Percentiles rank a stretch among this genome's conserved stretches.
phyloP scores from a whole-genome alignment of 1,140 invertebrate genomes.

The Telenomus remus region DNA sequence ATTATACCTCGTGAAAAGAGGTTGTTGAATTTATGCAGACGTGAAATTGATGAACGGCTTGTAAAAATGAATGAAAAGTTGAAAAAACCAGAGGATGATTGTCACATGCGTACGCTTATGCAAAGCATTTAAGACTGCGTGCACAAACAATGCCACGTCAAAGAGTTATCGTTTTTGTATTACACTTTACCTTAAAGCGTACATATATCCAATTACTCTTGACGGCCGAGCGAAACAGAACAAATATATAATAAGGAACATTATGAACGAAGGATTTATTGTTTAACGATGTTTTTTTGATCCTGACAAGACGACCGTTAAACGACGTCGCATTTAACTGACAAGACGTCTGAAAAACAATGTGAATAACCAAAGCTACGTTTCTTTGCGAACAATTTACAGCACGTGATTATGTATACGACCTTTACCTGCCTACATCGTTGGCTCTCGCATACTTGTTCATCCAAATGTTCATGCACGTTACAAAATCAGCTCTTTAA shows the following conservation, averaged over 20 bases:
- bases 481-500: constrained; percentile 45
- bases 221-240: constrained; percentile 38
- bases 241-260: constrained; percentile 49
- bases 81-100: constrained; percentile 15
- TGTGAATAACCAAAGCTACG: constrained; percentile 39
- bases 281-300: constrained; percentile 45
- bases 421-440: constrained; percentile 48
- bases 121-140: constrained; percentile 30
- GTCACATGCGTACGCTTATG: constrained; percentile 18
- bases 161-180: constrained; percentile 46
- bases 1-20: no score
- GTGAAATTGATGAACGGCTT: not conserved
- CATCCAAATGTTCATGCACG: constrained; percentile 34
- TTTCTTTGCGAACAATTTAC: constrained; percentile 46
- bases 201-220: constrained; percentile 50
- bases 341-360: constrained; percentile 49
- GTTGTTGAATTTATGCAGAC: not conserved
- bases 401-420: constrained; percentile 46
- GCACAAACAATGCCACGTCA: constrained; percentile 30
- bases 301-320: constrained; percentile 51
- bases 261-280: constrained; percentile 42
- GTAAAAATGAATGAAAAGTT: constrained; percentile 9
- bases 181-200: constrained; percentile 40
- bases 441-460: constrained; percentile 33
- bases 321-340: constrained; percentile 51